Percentiles rank a stretch among this genome's conserved stretches.
These are phyloP conservation scores for Mizuhopecten yessoensis DNA, from an alignment of 1,140 invertebrate genomes.

Conservation along the genomic window DNA sequence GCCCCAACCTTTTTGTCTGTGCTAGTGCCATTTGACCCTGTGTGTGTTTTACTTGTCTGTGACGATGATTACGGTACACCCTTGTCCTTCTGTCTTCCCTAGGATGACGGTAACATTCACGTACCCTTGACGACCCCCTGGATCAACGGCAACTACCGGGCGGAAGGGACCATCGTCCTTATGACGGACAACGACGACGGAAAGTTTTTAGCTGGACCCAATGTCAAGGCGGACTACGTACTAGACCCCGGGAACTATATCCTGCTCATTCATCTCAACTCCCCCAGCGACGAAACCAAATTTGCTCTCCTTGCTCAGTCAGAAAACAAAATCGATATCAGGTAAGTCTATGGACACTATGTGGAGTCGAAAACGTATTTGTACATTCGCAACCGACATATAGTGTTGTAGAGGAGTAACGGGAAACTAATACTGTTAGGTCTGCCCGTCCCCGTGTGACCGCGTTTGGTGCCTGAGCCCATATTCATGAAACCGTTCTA, in stretches of 20 bases:
- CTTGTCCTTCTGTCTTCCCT: background rate
- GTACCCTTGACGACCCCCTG: background rate
- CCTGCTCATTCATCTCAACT: constrained; percentile 11
- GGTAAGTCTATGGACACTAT: background rate
- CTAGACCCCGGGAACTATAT: background rate
- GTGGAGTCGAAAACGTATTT: no score
- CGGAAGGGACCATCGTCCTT: background rate
- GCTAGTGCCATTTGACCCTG: no score
- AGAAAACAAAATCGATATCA: background rate
- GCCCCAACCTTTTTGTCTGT: no score
- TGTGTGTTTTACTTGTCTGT: no score
- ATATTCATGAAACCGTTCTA: no score
- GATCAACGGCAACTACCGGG: background rate
- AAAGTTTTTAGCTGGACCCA: background rate
- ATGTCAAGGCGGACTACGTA: background rate
- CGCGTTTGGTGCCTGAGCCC: no score
- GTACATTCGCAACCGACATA: no score
- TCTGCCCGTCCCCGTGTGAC: no score
- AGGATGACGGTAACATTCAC: background rate
- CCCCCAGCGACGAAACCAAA: background rate
- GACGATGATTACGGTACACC: no score
- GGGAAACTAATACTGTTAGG: no score
- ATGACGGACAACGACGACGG: constrained; percentile 11
- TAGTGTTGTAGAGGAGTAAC: no score
- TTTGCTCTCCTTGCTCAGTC: background rate